These are phyloP conservation scores for Drosophila lowei DNA, from an alignment of 1,140 invertebrate species.

Conservation along the genomic window DNA sequence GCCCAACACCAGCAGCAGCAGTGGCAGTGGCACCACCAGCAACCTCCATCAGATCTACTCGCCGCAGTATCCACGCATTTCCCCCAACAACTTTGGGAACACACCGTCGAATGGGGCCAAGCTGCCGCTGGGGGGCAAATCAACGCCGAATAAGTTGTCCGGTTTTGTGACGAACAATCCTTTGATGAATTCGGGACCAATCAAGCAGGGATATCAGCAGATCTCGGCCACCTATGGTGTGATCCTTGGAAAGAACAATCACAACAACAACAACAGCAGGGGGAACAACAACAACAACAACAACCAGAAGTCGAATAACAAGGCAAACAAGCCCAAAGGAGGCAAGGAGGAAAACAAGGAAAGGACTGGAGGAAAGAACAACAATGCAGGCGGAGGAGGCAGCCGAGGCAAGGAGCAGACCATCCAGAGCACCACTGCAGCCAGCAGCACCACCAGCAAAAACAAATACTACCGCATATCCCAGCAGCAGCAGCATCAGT, in stretches of 20 bases:
- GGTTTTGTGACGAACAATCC: slow-evolving; percentile 69
- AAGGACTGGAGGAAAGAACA: slow-evolving; percentile 34
- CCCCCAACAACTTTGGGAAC: slow-evolving; percentile 71
- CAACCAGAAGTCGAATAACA: slow-evolving; percentile 30
- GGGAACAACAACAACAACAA: slow-evolving; percentile 30
- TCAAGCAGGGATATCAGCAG: slow-evolving; percentile 75
- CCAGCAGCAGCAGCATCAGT: slow-evolving; percentile 53
- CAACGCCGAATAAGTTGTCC: slow-evolving; percentile 55
- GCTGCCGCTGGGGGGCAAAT: slow-evolving; percentile 57
- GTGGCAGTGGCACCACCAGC: slow-evolving; percentile 60
- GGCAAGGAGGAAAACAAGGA: slow-evolving; percentile 41
- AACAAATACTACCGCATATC: slow-evolving; percentile 75
- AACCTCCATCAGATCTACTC: slow-evolving; percentile 80
- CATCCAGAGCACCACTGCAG: slow-evolving; percentile 23
- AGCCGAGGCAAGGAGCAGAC: slow-evolving; percentile 38
- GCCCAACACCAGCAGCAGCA: slow-evolving; percentile 77
- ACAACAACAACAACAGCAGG: slow-evolving; percentile 37
- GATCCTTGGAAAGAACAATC: slow-evolving; percentile 56
- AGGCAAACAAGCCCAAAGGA: slow-evolving; percentile 56
- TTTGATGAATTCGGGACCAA: slow-evolving; percentile 36
- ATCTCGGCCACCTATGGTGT: slow-evolving; percentile 77
- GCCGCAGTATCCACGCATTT: slow-evolving; percentile 77
- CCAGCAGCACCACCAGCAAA: slow-evolving; percentile 43
- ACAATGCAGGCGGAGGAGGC: slow-evolving; percentile 44
- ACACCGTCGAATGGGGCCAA: slow-evolving; percentile 55